A percentile compares a stretch with the other conserved stretches of the same genome.
phyloP scores from a whole-genome alignment of 2,113 vertebrate genomes.

The Gymnobelideus leadbeateri region DNA sequence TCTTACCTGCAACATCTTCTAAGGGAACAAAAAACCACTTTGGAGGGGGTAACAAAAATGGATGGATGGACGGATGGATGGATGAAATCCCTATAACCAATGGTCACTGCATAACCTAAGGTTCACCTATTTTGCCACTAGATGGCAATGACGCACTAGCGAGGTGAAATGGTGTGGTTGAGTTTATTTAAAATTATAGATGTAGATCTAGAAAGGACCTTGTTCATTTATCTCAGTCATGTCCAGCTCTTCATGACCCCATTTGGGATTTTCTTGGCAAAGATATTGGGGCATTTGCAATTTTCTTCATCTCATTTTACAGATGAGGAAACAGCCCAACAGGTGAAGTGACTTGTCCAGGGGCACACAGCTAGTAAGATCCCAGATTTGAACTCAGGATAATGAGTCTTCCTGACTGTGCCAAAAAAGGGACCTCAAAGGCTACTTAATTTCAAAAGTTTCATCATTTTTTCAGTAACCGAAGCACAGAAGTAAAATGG shows the following conservation, averaged over 20 bases:
- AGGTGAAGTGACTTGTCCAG: neutral
- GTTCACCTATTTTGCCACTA: conserved; percentile 20
- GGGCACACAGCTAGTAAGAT: neutral
- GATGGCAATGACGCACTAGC: conserved; percentile 45
- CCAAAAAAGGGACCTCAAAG: neutral
- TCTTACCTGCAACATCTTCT: neutral
- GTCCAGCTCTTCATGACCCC: neutral
- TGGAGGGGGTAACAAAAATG: neutral
- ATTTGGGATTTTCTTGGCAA: neutral
- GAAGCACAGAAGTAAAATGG: neutral
- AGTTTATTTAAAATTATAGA: neutral
- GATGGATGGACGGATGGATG: no score
- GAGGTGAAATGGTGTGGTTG: conserved; percentile 17
- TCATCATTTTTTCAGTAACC: neutral
- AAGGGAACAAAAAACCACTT: neutral
- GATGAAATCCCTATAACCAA: neutral
- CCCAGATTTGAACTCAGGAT: no score
- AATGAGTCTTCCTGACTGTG: neutral
- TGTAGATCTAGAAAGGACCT: neutral
- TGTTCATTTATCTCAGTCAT: neutral
- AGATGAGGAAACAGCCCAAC: neutral
- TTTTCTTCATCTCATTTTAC: neutral
- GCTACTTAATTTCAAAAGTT: neutral
- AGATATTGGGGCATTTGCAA: neutral
- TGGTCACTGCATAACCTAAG: neutral